A percentile compares a stretch with the other conserved stretches of the same genome.
These are phyloP conservation scores for Anarhynchus alexandrinus DNA, from an alignment of 2,113 vertebrate genomes.

Conservation along the genomic window DNA sequence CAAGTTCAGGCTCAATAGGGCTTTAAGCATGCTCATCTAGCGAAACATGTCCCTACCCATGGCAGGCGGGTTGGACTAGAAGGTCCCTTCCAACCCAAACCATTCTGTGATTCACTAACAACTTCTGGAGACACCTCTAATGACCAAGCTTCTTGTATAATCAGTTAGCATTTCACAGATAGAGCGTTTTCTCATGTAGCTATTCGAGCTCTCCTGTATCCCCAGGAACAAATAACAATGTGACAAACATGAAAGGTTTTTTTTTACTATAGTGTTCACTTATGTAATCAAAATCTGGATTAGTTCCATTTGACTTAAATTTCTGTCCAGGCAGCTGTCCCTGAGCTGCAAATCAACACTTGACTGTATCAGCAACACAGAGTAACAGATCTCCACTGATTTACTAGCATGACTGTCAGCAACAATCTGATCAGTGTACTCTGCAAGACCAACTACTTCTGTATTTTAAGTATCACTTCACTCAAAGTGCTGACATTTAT, in stretches of 20 bases:
- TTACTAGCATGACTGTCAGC: not conserved
- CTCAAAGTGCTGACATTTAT: not conserved
- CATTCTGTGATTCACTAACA: not conserved
- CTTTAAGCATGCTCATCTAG: not conserved
- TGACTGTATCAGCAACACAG: not conserved
- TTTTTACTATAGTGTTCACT: not conserved
- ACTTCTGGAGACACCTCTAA: not conserved
- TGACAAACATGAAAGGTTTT: not conserved
- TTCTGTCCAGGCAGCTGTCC: not conserved
- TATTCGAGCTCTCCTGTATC: not conserved
- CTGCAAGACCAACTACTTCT: not conserved
- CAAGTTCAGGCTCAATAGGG: not conserved
- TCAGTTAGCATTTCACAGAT: not conserved
- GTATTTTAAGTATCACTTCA: not conserved
- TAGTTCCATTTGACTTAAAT: not conserved
- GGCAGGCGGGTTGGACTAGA: not conserved
- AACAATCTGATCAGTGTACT: not conserved
- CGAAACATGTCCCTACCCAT: not conserved
- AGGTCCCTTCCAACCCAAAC: not conserved
- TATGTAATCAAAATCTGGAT: not conserved
- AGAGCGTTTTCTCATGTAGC: not conserved
- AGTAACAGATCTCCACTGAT: not conserved
- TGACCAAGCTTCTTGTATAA: not conserved
- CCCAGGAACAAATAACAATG: not conserved
- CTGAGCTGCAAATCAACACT: not conserved